A percentile compares a stretch with the other conserved stretches of the same genome.
Conservation (phyloP, 2,797 vertebrate genomes). For the Tarsius wallacei region DNA sequence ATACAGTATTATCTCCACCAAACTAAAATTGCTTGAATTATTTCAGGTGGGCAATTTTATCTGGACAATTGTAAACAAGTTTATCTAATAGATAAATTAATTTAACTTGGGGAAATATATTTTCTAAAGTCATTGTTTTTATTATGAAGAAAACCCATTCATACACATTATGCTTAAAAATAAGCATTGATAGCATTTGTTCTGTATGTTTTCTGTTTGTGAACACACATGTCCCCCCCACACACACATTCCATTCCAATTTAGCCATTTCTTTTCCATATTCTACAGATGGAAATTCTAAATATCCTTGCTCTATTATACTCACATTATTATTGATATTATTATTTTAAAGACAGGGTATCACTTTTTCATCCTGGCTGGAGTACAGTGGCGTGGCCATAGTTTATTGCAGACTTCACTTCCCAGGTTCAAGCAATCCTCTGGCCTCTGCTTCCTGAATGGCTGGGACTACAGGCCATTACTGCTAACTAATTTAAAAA, state of each 20-base stretch:
- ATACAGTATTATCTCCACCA: background rate
- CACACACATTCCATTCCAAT: background rate
- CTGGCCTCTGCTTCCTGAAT: no score
- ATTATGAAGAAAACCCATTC: background rate
- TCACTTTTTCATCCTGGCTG: no score
- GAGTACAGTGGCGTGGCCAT: no score
- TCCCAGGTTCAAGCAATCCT: no score
- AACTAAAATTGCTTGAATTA: background rate
- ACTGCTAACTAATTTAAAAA: no score
- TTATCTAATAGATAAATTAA: background rate
- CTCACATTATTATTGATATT: no score
- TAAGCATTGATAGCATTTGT: background rate
- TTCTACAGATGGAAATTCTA: background rate
- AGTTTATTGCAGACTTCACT: no score
- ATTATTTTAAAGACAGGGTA: no score
- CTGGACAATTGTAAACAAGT: conserved; percentile 9
- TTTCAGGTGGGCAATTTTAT: background rate
- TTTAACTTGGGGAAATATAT: background rate
- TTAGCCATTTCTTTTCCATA: background rate
- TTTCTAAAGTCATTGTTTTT: background rate
- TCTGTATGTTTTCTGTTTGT: background rate
- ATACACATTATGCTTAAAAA: background rate
- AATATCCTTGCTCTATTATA: background rate
- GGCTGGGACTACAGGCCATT: no score
- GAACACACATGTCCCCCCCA: background rate